Conservation (phyloP, 92 coral and sea anemone species). For the Porites lobata region DNA sequence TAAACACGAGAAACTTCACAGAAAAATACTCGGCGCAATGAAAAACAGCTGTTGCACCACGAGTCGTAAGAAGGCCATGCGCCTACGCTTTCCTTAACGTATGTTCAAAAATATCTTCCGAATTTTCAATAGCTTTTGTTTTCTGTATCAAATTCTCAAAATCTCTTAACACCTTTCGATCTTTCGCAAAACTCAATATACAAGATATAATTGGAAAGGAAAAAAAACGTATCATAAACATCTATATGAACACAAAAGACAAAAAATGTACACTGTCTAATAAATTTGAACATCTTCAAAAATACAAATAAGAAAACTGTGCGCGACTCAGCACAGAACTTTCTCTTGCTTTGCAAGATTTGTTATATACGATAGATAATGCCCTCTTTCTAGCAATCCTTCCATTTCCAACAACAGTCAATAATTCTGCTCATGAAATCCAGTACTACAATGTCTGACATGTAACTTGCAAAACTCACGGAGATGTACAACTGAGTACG, state of each 20-base stretch:
- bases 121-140: not conserved
- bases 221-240: not conserved
- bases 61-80: not conserved
- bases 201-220: not conserved
- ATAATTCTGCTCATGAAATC: not conserved
- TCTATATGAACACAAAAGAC: conserved; percentile 19
- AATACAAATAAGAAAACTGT: conserved; percentile 24
- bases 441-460: not conserved
- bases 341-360: conserved; percentile 56
- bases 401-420: not conserved
- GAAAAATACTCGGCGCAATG: no score
- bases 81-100: not conserved
- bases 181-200: not conserved
- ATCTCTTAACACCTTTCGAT: not conserved
- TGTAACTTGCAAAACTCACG: not conserved
- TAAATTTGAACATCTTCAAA: conserved; percentile 37
- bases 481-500: not conserved
- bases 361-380: conserved; percentile 22
- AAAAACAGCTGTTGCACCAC: not conserved
- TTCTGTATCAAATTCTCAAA: not conserved
- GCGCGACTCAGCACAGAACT: conserved; percentile 35
- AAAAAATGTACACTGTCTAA: conserved; percentile 23
- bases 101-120: not conserved
- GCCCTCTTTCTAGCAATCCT: not conserved
- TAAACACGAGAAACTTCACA: no score